Conservation (phyloP, 2,797 vertebrate genomes). For the Dendrocincla tyrannina region DNA sequence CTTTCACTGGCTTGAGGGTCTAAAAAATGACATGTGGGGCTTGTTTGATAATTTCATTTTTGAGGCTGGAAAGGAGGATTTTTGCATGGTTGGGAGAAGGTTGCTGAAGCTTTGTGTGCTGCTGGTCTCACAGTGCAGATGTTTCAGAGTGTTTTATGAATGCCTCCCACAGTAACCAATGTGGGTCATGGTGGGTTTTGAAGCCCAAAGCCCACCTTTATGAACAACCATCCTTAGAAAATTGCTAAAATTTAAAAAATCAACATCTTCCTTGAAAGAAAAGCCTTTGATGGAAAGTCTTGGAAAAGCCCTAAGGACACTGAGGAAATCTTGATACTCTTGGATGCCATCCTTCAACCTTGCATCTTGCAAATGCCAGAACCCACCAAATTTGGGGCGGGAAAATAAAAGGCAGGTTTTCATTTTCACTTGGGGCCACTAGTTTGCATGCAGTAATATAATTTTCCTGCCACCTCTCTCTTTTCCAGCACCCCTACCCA, state of each 20-base stretch:
- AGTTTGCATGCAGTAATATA: not conserved
- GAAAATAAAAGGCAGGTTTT: not conserved
- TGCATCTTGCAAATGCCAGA: not conserved
- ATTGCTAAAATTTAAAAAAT: accelerated
- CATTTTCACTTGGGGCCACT: accelerated
- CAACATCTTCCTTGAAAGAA: not conserved
- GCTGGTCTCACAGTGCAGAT: not conserved
- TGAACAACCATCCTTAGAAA: not conserved
- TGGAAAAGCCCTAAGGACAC: not conserved
- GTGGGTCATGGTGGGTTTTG: not conserved
- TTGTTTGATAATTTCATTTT: not conserved
- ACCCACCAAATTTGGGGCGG: not conserved
- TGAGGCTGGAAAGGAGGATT: not conserved
- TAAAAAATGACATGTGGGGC: accelerated
- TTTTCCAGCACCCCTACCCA: slow-evolving; percentile 92
- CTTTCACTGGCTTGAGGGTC: not conserved
- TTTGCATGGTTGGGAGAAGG: not conserved
- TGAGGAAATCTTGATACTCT: accelerated
- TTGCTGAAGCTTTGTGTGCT: not conserved
- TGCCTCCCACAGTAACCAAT: accelerated
- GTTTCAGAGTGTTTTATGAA: not conserved
- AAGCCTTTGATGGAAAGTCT: not conserved
- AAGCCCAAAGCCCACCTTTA: not conserved
- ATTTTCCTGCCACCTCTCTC: not conserved
- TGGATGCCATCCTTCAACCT: not conserved